A percentile compares a stretch with the other conserved stretches of the same genome.
phyloP scores from a whole-genome alignment of 2,888 invertebrate genomes.

The Agonopterix alstromeriana region DNA sequence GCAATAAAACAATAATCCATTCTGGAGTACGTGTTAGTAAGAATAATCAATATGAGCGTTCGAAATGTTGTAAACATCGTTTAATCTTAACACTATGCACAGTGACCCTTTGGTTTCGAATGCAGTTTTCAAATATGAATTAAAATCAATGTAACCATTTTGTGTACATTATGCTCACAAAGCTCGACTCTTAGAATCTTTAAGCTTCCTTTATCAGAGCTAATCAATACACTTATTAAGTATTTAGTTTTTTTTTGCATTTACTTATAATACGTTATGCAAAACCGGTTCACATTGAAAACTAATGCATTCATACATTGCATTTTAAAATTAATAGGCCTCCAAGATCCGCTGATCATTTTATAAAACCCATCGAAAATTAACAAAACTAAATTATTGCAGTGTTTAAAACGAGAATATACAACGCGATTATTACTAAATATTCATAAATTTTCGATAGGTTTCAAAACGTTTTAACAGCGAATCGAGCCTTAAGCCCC shows the following conservation, averaged over 20 bases:
- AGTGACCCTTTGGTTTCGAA: conserved; percentile 22
- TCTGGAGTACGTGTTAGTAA: conserved; percentile 36
- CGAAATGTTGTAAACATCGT: conserved; percentile 34
- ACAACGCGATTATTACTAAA: neutral
- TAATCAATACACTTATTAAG: conserved; percentile 9
- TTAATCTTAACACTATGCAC: conserved; percentile 40
- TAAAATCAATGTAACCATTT: conserved; percentile 5
- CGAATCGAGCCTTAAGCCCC: conserved; percentile 36
- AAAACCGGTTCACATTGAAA: conserved; percentile 25
- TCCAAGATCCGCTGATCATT: conserved; percentile 17
- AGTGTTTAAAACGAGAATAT: neutral
- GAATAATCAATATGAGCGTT: conserved; percentile 40
- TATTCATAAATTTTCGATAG: conserved; percentile 14
- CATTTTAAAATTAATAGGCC: conserved; percentile 13
- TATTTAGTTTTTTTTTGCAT: conserved; percentile 8
- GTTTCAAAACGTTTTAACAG: conserved; percentile 24
- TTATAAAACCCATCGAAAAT: conserved; percentile 27
- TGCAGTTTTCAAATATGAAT: conserved; percentile 27
- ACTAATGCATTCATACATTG: conserved; percentile 31
- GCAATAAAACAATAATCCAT: neutral
- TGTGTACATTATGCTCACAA: conserved; percentile 1
- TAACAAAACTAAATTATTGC: conserved; percentile 1
- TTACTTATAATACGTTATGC: conserved; percentile 2
- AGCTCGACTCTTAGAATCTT: conserved; percentile 9
- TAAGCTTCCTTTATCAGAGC: conserved; percentile 8